Evolutionary conservation across 2,888 invertebrate genomes (phyloP).

Genomic region (Prostheceraeus crozeri): DNA sequence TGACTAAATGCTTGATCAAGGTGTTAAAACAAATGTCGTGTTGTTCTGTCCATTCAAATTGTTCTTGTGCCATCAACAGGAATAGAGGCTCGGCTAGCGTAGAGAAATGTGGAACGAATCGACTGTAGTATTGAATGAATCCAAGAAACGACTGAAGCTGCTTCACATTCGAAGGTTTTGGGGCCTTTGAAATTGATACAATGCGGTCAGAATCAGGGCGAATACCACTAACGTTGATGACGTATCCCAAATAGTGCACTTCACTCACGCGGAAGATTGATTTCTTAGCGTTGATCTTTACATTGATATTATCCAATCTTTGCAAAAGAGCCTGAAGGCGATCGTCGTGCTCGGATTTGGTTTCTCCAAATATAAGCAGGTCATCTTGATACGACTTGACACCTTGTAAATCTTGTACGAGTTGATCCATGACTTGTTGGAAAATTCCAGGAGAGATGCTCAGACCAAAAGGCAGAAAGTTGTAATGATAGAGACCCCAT

Average conservation of each 20-base stretch:
- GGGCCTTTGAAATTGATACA: slow-evolving; percentile 8
- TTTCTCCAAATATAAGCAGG: slow-evolving; percentile 2
- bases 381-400: slow-evolving; percentile 19
- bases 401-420: slow-evolving; percentile 4
- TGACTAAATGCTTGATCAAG: not conserved
- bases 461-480: slow-evolving; percentile 10
- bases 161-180: not conserved
- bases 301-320: slow-evolving; percentile 9
- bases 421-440: not conserved
- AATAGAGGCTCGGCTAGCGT: slow-evolving; percentile 12
- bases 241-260: not conserved
- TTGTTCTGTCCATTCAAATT: not conserved
- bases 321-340: not conserved
- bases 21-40: not conserved
- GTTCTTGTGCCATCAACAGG: not conserved
- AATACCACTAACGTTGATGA: not conserved
- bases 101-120: slow-evolving; percentile 18
- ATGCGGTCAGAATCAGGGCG: not conserved
- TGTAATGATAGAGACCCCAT: slow-evolving; percentile 11
- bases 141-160: not conserved
- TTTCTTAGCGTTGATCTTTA: slow-evolving; percentile 2
- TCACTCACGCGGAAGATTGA: slow-evolving; percentile 4
- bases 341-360: not conserved
- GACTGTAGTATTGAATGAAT: slow-evolving; percentile 17
- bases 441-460: not conserved